Evolutionary conservation across 2,797 vertebrate genomes (phyloP).

Genomic region (Malacoraja senta): DNA sequence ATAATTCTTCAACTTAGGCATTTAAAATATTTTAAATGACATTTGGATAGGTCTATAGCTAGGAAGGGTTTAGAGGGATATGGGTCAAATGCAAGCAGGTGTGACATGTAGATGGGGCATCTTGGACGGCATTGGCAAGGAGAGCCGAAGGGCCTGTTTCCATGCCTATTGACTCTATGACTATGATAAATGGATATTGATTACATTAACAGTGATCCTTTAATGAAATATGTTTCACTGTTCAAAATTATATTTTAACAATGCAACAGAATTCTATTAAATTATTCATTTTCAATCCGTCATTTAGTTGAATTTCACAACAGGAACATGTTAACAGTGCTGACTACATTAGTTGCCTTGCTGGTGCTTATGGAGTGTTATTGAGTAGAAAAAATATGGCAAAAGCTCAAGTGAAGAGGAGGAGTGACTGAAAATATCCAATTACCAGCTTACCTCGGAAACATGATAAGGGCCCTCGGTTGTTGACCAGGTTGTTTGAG

Average conservation of each 20-base stretch:
- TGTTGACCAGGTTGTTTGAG: constrained; percentile 28
- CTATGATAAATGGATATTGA: neutral
- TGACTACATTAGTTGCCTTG: neutral
- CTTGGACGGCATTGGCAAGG: no score
- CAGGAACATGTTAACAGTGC: neutral
- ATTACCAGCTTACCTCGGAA: constrained; percentile 19
- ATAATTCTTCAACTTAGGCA: neutral
- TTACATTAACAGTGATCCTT: neutral
- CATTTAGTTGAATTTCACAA: neutral
- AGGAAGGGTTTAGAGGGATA: no score
- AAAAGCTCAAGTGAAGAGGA: constrained; percentile 23
- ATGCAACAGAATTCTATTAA: neutral
- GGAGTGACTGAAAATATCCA: constrained; percentile 9
- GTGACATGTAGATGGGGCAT: no score
- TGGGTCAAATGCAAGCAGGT: no score
- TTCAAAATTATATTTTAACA: neutral
- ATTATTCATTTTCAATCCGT: neutral
- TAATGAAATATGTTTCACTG: neutral
- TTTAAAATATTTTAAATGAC: neutral
- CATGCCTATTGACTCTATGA: no score
- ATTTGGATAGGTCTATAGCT: no score
- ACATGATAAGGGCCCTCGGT: constrained; percentile 15
- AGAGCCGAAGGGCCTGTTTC: no score
- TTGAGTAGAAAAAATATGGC: constrained; percentile 28
- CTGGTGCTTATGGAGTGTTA: neutral